These are phyloP conservation scores for Drosophila borborema DNA, from an alignment of 2,888 invertebrate species.

Conservation along the genomic window DNA sequence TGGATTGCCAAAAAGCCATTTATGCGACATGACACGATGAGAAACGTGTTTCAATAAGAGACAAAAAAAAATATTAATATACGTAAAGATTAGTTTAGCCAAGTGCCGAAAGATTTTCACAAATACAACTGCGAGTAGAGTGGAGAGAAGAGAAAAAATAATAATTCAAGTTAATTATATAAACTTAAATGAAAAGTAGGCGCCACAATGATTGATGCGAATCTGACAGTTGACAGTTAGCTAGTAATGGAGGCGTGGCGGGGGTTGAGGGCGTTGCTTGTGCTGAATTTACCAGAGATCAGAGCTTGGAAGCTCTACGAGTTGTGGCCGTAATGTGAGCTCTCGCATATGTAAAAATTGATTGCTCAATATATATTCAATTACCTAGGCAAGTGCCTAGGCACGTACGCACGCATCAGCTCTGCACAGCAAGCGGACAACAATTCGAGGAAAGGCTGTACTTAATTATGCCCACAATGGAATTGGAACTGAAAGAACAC, in stretches of 20 bases:
- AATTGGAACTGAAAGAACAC: constrained; percentile 41
- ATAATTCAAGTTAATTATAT: constrained; percentile 26
- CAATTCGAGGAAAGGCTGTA: constrained; percentile 47
- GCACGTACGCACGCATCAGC: constrained; percentile 16
- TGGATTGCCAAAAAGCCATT: constrained; percentile 42
- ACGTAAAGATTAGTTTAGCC: constrained; percentile 12
- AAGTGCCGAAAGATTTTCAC: constrained; percentile 54
- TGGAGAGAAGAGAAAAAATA: not conserved
- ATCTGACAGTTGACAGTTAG: constrained; percentile 24
- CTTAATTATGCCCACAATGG: constrained; percentile 70
- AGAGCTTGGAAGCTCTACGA: constrained; percentile 34
- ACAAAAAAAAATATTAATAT: not conserved
- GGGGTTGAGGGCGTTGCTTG: too few relatives aligned
- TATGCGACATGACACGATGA: constrained; percentile 12
- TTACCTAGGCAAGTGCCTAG: constrained; percentile 51
- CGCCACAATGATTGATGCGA: constrained; percentile 60
- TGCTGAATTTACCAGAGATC: not conserved
- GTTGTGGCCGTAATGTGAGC: constrained; percentile 48
- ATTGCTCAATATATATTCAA: constrained; percentile 65
- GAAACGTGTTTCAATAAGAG: constrained; percentile 51
- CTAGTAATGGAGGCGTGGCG: not conserved
- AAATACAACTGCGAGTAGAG: constrained; percentile 4
- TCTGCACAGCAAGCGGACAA: constrained; percentile 17
- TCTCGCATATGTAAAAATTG: constrained; percentile 25
- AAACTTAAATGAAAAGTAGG: constrained; percentile 23